phyloP scores from a whole-genome alignment of 2,113 vertebrate species.

The Scatophagus argus region DNA sequence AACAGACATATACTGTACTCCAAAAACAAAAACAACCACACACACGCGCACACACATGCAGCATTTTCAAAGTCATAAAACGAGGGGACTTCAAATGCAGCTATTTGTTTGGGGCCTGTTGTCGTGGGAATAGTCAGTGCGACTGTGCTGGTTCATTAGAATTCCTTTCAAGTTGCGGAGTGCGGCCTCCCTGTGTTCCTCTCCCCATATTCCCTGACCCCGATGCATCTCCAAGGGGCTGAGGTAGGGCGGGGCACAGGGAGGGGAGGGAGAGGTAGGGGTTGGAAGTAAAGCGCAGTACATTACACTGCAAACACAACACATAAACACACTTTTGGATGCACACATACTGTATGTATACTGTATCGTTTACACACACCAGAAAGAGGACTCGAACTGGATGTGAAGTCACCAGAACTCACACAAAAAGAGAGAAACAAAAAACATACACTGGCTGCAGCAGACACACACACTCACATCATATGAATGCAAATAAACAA shows the following conservation, averaged over 20 bases:
- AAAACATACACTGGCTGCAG: conserved; percentile 21
- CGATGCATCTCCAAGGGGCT: conserved; percentile 80
- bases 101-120: conserved; percentile 89
- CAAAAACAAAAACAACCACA: conserved; percentile 75
- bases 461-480: conserved; percentile 40
- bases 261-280: conserved; percentile 42
- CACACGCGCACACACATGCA: conserved; percentile 59
- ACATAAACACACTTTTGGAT: conserved; percentile 30
- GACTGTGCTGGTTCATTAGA: conserved; percentile 86
- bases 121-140: conserved; percentile 85
- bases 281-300: conserved; percentile 63
- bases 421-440: conserved; percentile 5
- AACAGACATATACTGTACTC: conserved; percentile 65
- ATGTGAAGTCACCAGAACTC: conserved; percentile 64
- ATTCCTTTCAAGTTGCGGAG: conserved; percentile 88
- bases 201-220: conserved; percentile 87
- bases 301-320: conserved; percentile 52
- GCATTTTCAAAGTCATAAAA: conserved; percentile 85
- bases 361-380: conserved; percentile 11
- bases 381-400: conserved; percentile 55
- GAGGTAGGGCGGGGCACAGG: conserved; percentile 79
- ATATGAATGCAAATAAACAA: conserved; percentile 62
- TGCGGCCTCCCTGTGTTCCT: conserved; percentile 84
- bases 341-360: conserved; percentile 20
- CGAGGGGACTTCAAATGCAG: conserved; percentile 88